Base-by-base conservation (phyloP, 2,888 invertebrate genomes). In the Drosophila ustulata region DNA sequence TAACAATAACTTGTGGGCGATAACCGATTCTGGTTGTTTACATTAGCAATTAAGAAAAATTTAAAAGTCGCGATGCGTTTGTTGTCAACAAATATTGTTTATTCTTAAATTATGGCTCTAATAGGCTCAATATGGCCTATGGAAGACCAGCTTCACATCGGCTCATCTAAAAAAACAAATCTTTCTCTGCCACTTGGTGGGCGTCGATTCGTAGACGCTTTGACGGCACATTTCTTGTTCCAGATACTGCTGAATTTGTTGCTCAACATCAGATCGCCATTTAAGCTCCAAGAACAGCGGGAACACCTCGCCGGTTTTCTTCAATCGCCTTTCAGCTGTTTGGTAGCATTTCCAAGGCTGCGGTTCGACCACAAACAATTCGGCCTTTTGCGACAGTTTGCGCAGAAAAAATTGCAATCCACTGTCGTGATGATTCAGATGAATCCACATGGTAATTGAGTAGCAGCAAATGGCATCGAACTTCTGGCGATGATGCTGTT, bases 391-490 rank as follows among this genome's bases (percentile, higher is more conserved):
- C 66, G 94, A 94, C 5, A 96, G 90, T 55, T 93, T 93, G 23
- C 92, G 89, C 2, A 97, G 92, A 91, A 97, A 96, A 3, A 91
- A 79, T 59, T 93, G 83, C 39, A 97, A 91, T 0, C 96, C 96
- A 4, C 92, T 91, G 93, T 97, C 97, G 5, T 97, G 96, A 92
- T 96, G 93, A 91, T 97, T 97, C 26, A 97, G 91, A 92, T 97
- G 97, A 86, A 97, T 96, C 97, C 97, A 97, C 97, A 97, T 97
- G 18, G 97, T 96, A 32, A 97, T 94, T 7, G 97, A 97, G 90
- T 97, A 97, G 90, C 96, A 96, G 91, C 96, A 96, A 52, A 94
- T 93, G 3, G 94, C 93, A 92, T 96, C 95, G 93, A 96, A 97
- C 67, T 91, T 93, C 0, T 83, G 52, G 51, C 92, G 93, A 1